Evolutionary conservation across 92 coral and sea anemone species (phyloP), one percentile per base, ranked within the genome.

Genomic region (Epizoanthus illoricatus): DNA sequence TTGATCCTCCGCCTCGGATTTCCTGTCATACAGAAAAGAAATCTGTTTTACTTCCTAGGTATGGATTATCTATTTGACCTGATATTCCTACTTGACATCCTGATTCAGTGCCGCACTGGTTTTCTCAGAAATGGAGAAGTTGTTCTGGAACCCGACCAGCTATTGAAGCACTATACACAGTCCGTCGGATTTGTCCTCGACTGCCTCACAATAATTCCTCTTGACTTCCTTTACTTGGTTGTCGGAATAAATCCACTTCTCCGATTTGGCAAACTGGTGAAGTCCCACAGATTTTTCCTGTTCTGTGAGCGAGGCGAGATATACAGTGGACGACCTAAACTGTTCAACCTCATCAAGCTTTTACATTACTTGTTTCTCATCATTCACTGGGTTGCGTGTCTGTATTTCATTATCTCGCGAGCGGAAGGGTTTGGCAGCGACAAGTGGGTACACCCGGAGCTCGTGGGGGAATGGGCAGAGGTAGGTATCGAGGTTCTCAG

Each of bases 311-410:
- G 98, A 74, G 96, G 90, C 12, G 98, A 95, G 85, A 92, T 95
- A 45, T 88, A 86, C 90, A 95, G 96, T 41, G 94, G 94, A 41
- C 94, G 93, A 2, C 98, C 97, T 6, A 93, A 93, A 83, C 83
- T 95, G 85, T 95, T 95, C 78, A 95, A 95, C 88, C 93, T 95
- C 39, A 49, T 90, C n/a, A 95, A 93, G 86, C 90, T 89, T 66
- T 84, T 95, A 45, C 98, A 93, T 76, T 92, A 95, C 83, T 71
- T 95, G 88, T 88, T 95, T 20, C 94, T 95, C 55, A 95, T 95
- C 52, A 91, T 95, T 55, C 98, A 95, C 74, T 95, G 98, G 98
- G 98, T 95, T 24, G 98, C 98, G 60, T 95, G 98, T 47, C 71
- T 91, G 58, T 95, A 91, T 74, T 93, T 91, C 64, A 87, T 95